Base-by-base conservation (phyloP, 2,113 vertebrate species). In the Riparia riparia region DNA sequence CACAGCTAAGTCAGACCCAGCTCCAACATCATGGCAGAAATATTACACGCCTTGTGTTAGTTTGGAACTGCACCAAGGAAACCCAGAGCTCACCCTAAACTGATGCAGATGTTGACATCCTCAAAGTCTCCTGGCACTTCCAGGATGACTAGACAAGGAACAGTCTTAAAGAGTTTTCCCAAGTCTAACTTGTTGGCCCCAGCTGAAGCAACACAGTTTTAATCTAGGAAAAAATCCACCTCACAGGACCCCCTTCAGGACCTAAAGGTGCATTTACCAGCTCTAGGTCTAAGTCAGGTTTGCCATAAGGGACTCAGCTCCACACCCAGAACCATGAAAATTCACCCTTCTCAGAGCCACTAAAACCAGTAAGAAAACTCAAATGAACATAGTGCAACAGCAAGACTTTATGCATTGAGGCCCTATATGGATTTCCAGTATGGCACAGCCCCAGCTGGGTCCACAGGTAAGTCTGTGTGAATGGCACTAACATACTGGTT, bases 401-500 rank as follows among this genome's bases (percentile, higher is more conserved):
- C 42, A 88, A 92, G 45, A 41, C 25, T 73, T 61, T 26, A 63
- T 70, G 34, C 44, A 60, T 8, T 54, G 61, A 82, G 56, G 10
- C 32, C 53, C 61, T 37, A 10, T 10, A 71, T 6, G 37, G 72
- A 60, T 54, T 95, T 58, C 51, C 71, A 81, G 82, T 12, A 34
- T 1, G 45, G 50, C 61, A 74, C 12, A 76, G 79, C 54, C 47
- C 51, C 60, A 78, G 64, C 76, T 44, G 51, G 71, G 64, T 64
- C 71, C 86, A 86, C 37, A 50, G 32, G 41, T 68, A 70, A 82
- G 51, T 70, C 63, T 60, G 53, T 80, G 53, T 4, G 4, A 90
- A 92, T 51, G 68, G 76, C 80, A 77, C 76, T 57, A 81, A 81
- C 78, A 96, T 93, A 96, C 96, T 89, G 77, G 96, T 95, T 86